These are phyloP conservation scores for Progne subis DNA, from an alignment of 2,113 vertebrate genomes.

Conservation along the genomic window DNA sequence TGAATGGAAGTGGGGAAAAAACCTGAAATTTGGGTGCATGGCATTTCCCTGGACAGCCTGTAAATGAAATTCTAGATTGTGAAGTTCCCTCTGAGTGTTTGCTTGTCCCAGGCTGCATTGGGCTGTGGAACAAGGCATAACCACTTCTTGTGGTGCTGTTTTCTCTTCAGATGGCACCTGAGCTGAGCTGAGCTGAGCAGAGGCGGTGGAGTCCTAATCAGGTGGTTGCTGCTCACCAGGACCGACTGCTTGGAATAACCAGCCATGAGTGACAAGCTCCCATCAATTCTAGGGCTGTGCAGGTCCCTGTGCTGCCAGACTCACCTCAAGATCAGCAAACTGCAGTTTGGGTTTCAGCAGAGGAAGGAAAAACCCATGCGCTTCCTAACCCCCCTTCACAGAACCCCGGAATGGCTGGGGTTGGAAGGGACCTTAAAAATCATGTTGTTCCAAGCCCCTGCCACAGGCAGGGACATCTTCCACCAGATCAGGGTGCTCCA, in stretches of 20 bases:
- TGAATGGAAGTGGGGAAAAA: background rate
- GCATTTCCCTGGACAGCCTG: background rate
- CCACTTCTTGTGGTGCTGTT: background rate
- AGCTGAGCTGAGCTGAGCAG: background rate
- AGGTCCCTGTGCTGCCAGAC: background rate
- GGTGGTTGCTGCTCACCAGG: background rate
- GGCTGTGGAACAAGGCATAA: background rate
- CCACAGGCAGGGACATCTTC: background rate
- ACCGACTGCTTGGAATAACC: background rate
- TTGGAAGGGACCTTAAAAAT: background rate
- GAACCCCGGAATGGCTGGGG: too few species aligned
- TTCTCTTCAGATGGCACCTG: background rate
- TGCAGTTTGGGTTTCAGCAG: background rate
- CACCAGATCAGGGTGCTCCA: accelerated
- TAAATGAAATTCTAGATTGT: background rate
- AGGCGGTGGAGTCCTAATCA: background rate
- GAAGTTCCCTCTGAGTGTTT: background rate
- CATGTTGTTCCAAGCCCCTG: background rate
- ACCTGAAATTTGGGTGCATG: accelerated
- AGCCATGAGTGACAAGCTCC: background rate
- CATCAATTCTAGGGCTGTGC: background rate
- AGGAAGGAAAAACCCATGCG: background rate
- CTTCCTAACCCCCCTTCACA: background rate
- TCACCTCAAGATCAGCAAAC: background rate
- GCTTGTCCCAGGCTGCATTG: accelerated